Base-by-base conservation (phyloP, 2,888 invertebrate species). In the Hyppa rectilinea region DNA sequence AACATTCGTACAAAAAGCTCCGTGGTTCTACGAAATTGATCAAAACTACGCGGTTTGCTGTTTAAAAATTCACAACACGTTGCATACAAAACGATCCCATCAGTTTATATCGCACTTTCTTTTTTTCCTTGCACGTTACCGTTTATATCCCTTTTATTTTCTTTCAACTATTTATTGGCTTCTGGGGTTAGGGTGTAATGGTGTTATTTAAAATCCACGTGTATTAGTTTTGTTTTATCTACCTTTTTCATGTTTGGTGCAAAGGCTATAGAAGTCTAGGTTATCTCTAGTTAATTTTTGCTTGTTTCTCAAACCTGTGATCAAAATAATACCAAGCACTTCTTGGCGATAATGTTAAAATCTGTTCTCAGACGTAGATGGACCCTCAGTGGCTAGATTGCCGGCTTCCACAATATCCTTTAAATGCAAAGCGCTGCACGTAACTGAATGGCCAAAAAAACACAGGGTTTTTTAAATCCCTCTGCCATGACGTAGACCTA, bases 81-180 rank as follows among this genome's bases (percentile, higher is more conserved):
- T 65, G 75, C 73, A 80, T 80, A 85, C 82, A 78, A 80, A 87
- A 86, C 75, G 80, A 69, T 75, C 77, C 72, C 85, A 85, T 85
- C 83, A 78, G 74, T 82, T 84, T 81, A 86, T 85, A 85, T 85
- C 72, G 81, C 86, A 86, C 83, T 80, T 80, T 78, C 76, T 83
- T 78, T 75, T 70, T 80, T 74, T 75, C 63, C 66, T 58, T 69
- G 69, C 81, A 75, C 73, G 78, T 55, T 64, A 73, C 69, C 68
- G 58, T 80, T 71, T 78, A 78, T 78, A 71, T 75, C 50, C 45
- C 50, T 81, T 83, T 81, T 82, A 82, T 83, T 75, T 67, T 71
- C 64, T 75, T 79, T 81, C 49, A 69, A 71, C 40, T 79, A 83
- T 83, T 83, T 81, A 83, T 81, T 73, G 53, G 59, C 49, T 58